These are phyloP conservation scores for Conops quadrifasciatus DNA, from an alignment of 2,888 invertebrate genomes.

Conservation along the genomic window DNA sequence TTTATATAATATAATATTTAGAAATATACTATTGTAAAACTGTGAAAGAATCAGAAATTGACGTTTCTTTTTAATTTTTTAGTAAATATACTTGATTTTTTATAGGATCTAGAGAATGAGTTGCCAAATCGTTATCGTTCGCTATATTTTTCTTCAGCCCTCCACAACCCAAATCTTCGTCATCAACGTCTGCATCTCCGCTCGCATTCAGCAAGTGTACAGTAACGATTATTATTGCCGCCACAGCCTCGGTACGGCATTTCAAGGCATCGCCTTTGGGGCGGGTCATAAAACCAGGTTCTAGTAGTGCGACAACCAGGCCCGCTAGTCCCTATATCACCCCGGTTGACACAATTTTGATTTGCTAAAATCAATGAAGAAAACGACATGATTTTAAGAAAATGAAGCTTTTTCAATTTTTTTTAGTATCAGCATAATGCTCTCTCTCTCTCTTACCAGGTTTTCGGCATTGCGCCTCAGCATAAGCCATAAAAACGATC, in stretches of 20 bases:
- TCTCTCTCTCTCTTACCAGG: background rate
- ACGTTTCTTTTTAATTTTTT: too few species aligned
- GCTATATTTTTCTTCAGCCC: too few species aligned
- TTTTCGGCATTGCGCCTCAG: constrained; percentile 4
- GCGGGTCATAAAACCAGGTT: constrained; percentile 6
- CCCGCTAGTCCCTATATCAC: background rate
- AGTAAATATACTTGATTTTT: too few species aligned
- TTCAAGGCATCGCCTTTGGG: background rate
- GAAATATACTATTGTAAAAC: too few species aligned
- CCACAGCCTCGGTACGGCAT: constrained; percentile 15
- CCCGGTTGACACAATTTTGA: background rate
- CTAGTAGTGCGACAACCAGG: background rate
- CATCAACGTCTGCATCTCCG: background rate
- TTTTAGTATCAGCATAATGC: background rate
- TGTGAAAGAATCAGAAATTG: too few species aligned
- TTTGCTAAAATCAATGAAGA: background rate
- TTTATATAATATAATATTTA: too few species aligned
- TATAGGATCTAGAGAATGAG: too few species aligned
- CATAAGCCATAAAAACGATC: background rate
- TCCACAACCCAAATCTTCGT: too few species aligned
- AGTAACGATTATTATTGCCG: constrained; percentile 20
- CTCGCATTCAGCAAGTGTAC: background rate
- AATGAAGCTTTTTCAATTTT: background rate
- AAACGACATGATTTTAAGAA: too few species aligned
- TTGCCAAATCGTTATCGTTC: too few species aligned